These are phyloP conservation scores for Drosophila helvetica DNA, from an alignment of 2,888 invertebrate species.

Conservation along the genomic window DNA sequence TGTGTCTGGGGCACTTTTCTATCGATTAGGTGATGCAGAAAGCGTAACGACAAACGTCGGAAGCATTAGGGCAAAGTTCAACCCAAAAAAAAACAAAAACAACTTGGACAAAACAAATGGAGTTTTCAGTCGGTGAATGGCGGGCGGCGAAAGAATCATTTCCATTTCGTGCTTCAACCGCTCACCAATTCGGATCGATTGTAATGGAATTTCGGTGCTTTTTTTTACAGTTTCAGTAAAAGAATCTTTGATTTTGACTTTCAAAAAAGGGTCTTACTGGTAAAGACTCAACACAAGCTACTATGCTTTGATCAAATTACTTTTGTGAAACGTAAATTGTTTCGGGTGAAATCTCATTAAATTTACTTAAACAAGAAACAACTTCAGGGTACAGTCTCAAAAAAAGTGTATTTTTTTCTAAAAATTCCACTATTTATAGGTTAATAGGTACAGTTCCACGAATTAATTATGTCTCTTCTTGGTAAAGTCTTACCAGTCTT, in stretches of 20 bases:
- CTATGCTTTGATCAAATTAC: no score
- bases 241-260: background rate
- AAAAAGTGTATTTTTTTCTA: no score
- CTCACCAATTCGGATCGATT: background rate
- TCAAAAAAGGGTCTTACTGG: background rate
- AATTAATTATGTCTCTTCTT: no score
- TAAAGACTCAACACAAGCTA: no score
- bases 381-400: no score
- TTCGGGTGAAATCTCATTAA: no score
- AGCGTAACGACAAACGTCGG: constrained; percentile 19
- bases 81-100: background rate
- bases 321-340: no score
- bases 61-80: constrained; percentile 30
- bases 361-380: no score
- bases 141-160: background rate
- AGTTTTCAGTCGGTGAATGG: constrained; percentile 6
- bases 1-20: constrained; percentile 29
- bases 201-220: background rate
- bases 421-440: no score
- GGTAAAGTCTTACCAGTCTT: no score
- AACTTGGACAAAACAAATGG: constrained; percentile 3
- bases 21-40: constrained; percentile 46
- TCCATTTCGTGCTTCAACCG: background rate
- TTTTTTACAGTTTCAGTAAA: background rate
- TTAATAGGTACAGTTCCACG: no score